Percentiles rank a stretch among this genome's conserved stretches.
These are phyloP conservation scores for Cosmia pyralina DNA, from an alignment of 2,888 invertebrate genomes.

Conservation along the genomic window DNA sequence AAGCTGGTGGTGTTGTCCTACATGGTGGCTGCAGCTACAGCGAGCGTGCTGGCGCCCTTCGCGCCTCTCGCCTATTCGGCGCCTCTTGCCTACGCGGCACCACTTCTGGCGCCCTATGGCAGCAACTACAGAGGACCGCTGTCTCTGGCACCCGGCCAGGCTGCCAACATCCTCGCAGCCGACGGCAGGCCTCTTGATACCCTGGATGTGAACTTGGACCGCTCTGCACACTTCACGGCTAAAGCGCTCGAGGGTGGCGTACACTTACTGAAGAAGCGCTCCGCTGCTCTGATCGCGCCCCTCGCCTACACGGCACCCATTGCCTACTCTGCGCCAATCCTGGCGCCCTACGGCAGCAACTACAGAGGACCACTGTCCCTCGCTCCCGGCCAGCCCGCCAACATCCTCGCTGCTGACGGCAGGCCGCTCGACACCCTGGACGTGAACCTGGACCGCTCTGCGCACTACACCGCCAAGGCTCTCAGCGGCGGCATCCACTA, in stretches of 20 bases:
- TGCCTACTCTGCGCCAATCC: conserved; percentile 49
- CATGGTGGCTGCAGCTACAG: conserved; percentile 90
- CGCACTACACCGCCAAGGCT: conserved; percentile 81
- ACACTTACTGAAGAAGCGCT: conserved; percentile 82
- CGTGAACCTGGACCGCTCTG: conserved; percentile 85
- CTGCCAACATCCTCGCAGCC: conserved; percentile 83
- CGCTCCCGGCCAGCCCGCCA: conserved; percentile 85
- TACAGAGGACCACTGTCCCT: conserved; percentile 84
- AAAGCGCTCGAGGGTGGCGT: conserved; percentile 77
- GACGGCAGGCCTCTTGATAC: conserved; percentile 87
- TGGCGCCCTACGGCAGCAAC: conserved; percentile 70
- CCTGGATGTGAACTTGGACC: conserved; percentile 85
- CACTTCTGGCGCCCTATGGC: conserved; percentile 66
- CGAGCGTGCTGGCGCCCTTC: conserved; percentile 68
- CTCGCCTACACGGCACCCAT: conserved; percentile 52
- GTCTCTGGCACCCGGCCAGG: conserved; percentile 85
- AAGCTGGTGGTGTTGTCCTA: conserved; percentile 91
- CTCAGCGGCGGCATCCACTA: conserved; percentile 71
- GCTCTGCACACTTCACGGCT: conserved; percentile 82
- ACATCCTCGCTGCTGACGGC: conserved; percentile 82
- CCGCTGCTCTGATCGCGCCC: conserved; percentile 64
- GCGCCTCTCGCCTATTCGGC: conserved; percentile 64
- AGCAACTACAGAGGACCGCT: conserved; percentile 84
- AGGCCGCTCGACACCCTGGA: conserved; percentile 85
- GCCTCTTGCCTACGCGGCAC: conserved; percentile 47